Conservation (phyloP, 2,888 invertebrate species). For the Sminthurides aquaticus region DNA sequence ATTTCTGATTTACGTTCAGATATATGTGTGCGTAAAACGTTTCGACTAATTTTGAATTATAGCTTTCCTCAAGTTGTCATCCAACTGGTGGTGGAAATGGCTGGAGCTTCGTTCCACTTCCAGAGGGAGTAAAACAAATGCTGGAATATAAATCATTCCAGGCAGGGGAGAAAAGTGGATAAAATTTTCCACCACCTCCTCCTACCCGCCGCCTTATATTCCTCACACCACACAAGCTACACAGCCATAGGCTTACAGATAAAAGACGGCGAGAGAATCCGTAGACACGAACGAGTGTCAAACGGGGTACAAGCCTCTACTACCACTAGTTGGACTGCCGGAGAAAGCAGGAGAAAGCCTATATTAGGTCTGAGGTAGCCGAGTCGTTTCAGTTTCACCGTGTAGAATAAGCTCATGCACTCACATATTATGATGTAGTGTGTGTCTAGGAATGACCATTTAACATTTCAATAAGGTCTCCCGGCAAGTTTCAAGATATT, state of each 20-base stretch:
- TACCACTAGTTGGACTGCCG: no score
- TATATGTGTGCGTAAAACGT: background rate
- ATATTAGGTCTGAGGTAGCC: no score
- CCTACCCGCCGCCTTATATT: background rate
- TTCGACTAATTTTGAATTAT: background rate
- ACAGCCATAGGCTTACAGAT: no score
- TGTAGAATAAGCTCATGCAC: no score
- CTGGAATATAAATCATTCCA: slow-evolving; percentile 13
- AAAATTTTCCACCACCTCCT: background rate
- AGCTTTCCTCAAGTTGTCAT: background rate
- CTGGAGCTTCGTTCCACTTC: background rate
- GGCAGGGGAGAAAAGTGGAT: slow-evolving; percentile 15
- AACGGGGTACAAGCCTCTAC: no score
- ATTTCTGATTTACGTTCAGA: background rate
- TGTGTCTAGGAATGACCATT: background rate
- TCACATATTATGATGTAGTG: background rate
- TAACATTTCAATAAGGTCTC: slow-evolving; percentile 19
- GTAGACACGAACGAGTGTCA: no score
- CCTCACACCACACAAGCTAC: no score
- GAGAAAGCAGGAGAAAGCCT: no score
- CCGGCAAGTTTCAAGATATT: background rate
- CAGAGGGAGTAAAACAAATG: slow-evolving; percentile 10
- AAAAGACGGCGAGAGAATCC: no score
- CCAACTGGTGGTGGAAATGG: background rate
- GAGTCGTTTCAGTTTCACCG: no score